Percentiles rank a stretch among this genome's conserved stretches.
Evolutionary conservation across 2,797 vertebrate species (phyloP).

Genomic region (Anguilla megastoma): DNA sequence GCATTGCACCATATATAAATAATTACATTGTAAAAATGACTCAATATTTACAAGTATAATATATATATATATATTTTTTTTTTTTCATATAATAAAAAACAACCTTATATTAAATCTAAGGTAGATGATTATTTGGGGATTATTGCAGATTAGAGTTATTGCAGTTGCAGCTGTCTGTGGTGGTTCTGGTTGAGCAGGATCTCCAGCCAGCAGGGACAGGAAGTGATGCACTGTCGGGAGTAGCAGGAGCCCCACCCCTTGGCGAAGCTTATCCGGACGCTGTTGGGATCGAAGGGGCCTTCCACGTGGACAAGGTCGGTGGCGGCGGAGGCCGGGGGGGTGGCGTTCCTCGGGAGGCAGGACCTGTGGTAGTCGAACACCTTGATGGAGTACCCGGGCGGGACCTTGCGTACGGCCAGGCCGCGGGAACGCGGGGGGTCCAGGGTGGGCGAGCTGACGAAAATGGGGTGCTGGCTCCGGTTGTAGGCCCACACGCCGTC

Average conservation of each 20-base stretch:
- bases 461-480: conserved; percentile 94
- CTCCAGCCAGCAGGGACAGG: conserved; percentile 96
- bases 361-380: conserved; percentile 93
- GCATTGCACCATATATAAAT: conserved; percentile 99
- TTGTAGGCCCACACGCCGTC: conserved; percentile 98
- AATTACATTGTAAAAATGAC: conserved; percentile 99
- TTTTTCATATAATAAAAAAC: conserved; percentile 93
- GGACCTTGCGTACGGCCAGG: conserved; percentile 92
- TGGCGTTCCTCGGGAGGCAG: conserved; percentile 77
- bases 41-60: conserved; percentile 99
- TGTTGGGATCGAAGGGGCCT: conserved; percentile 94
- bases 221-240: conserved; percentile 96
- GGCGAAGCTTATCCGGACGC: conserved; percentile 94
- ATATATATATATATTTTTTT: conserved; percentile 96
- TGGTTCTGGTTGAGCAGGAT: conserved; percentile 91
- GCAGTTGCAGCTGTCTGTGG: conserved; percentile 49
- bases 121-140: conserved; percentile 92
- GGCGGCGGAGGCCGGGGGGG: conserved; percentile 14
- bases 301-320: conserved; percentile 78
- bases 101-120: conserved; percentile 99
- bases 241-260: conserved; percentile 98
- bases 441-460: conserved; percentile 94
- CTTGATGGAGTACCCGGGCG: conserved; percentile 94
- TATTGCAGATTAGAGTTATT: conserved; percentile 42
- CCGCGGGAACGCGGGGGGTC: conserved; percentile 84